Base-by-base conservation (phyloP, 2,797 vertebrate species). In the Falco rusticolus region DNA sequence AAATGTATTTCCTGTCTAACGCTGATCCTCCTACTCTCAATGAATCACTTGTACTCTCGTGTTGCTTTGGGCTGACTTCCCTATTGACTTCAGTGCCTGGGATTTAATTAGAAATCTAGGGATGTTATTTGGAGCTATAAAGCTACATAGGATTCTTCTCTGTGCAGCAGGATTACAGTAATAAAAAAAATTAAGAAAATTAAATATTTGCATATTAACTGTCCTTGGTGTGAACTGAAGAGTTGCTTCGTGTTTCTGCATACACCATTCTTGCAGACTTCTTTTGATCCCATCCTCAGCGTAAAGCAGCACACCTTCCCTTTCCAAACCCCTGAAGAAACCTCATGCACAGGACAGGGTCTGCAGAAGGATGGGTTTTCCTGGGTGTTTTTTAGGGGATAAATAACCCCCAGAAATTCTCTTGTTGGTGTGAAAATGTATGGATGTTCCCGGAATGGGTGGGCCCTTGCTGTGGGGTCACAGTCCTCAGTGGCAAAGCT, bases 351-450 rank as follows among this genome's bases (percentile, higher is more conserved):
- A 3, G 51, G 47, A 50, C 1, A 2, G 65, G 24, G 31, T 25
- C 50, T 60, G n/a, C 10, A 5, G 18, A 16, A 16, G 34, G 21
- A 8, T 18, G 59, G 29, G 11, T 9, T 48, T 78, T n/a, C n/a
- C 18, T 25, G 5, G 21, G 24, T 26, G 1, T 48, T 70, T 45
- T 41, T 2, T 10, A 16, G 22, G 17, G 31, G 11, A 45, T 43
- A 26, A 76, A 37, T 57, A 37, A 51, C 11, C 17, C 11, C 39
- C 45, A 34, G 51, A 25, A 69, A 6, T n/a, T 41, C 20, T 47
- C 41, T 0, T 0, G 0, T 14, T 1, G 3, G 3, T n/a, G 8
- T 28, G 51, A 29, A 34, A 24, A 16, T 9, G 11, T 25, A 31
- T 20, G 71, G 17, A 6, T 68, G 37, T 45, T 57, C 28, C 65